A percentile compares a stretch with the other conserved stretches of the same genome.
Evolutionary conservation across 2,888 invertebrate genomes (phyloP).

Genomic region (Ormyrus labotus): DNA sequence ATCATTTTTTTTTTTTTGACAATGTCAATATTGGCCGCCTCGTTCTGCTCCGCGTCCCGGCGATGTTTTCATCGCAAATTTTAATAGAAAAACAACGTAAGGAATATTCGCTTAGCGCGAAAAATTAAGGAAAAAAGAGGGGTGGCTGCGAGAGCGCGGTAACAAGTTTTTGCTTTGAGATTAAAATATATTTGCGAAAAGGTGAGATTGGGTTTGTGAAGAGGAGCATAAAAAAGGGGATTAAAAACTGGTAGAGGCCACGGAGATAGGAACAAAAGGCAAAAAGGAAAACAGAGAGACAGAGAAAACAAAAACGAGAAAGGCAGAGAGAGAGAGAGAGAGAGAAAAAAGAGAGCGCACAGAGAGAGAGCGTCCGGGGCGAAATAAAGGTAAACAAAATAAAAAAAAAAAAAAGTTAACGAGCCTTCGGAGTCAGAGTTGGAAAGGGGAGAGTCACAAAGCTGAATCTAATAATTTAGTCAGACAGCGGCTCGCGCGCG

Average conservation of each 20-base stretch:
- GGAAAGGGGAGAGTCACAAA: conserved; percentile 50
- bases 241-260: conserved; percentile 19
- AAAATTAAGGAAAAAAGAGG: conserved; percentile 14
- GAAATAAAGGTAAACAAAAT: not conserved
- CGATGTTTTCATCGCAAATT: not conserved
- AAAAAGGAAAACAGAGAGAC: not conserved
- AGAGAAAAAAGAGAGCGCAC: not conserved
- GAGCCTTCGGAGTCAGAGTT: conserved; percentile 54
- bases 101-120: not conserved
- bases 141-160: not conserved
- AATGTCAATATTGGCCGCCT: not conserved
- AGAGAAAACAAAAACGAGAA: conserved; percentile 1
- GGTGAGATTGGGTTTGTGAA: conserved; percentile 43
- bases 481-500: conserved; percentile 47
- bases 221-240: conserved; percentile 14
- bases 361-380: not conserved
- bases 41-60: not conserved
- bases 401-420: conserved; percentile 56
- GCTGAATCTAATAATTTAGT: conserved; percentile 65
- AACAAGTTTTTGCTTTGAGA: conserved; percentile 28
- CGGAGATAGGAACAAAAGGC: not conserved
- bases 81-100: not conserved
- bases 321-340: not conserved
- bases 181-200: conserved; percentile 38
- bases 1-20: too few relatives aligned